A percentile compares a stretch with the other conserved stretches of the same genome.
phyloP scores from a whole-genome alignment of 2,888 invertebrate species.

The Drosophila quasianomalipes region DNA sequence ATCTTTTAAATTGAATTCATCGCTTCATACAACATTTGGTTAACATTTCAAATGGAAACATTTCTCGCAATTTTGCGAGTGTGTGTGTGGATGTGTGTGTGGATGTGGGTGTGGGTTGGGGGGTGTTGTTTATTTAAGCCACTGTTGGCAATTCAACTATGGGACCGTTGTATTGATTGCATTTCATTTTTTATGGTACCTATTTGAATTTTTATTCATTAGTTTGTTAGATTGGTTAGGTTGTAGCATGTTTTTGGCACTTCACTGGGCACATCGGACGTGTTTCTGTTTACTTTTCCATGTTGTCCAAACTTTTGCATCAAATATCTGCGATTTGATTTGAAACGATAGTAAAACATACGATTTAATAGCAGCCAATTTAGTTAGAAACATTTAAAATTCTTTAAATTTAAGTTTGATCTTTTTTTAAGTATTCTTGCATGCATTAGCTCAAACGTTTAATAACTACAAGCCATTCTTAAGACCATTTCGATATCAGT shows the following conservation, averaged over 20 bases:
- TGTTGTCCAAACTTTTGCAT: slow-evolving; percentile 16
- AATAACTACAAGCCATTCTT: neutral
- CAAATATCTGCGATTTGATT: slow-evolving; percentile 22
- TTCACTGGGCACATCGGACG: slow-evolving; percentile 16
- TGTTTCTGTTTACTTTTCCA: slow-evolving; percentile 25
- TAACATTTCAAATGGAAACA: slow-evolving; percentile 55
- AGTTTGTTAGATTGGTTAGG: slow-evolving; percentile 55
- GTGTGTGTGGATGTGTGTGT: slow-evolving; percentile 16
- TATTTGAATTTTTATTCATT: slow-evolving; percentile 62
- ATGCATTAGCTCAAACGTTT: neutral
- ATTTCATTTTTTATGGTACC: slow-evolving; percentile 50
- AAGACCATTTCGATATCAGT: neutral
- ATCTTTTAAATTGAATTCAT: slow-evolving; percentile 68
- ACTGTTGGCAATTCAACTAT: slow-evolving; percentile 23
- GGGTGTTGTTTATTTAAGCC: slow-evolving; percentile 49
- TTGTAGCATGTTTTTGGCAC: slow-evolving; percentile 17
- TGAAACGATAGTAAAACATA: slow-evolving; percentile 15
- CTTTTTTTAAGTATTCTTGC: neutral
- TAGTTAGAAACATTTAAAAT: neutral
- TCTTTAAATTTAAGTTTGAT: neutral
- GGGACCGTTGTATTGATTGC: slow-evolving; percentile 57
- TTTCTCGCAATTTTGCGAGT: slow-evolving; percentile 14
- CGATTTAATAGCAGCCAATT: neutral
- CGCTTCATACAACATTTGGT: slow-evolving; percentile 56
- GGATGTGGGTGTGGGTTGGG: slow-evolving; percentile 12